Evolutionary conservation across 2,888 invertebrate genomes (phyloP), one percentile per base, ranked within the genome.

Genomic region (Aphidius colemani): DNA sequence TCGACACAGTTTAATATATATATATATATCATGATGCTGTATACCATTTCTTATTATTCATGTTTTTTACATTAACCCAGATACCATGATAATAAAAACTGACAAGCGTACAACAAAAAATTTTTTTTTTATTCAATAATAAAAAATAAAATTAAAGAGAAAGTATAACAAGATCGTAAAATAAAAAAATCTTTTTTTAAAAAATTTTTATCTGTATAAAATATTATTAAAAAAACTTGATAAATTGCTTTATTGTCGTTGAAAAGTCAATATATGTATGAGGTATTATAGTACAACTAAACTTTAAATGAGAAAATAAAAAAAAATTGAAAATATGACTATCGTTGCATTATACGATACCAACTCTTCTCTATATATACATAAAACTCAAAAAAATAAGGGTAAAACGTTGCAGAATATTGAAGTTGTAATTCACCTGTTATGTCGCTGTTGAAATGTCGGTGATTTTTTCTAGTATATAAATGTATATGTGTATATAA

Each of bases 351-450:
- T 46, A 57, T 46, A 46, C 8, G 30, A 30, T 39, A n/a, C 10
- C 9, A 48, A 30, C 45, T 46, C 11, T 39, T 8, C 30, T 30
- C n/a, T n/a, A n/a, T n/a, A 40, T 57, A 46, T 57, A 46, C 57
- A 46, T 57, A 57, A 46, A 30, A 45, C 57, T 10, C 10, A 30
- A 30, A 45, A 57, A 46, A 46, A 55, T 41, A 44, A 55, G 55
- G 11, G 18, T 46, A 57, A 46, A 57, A 8, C n/a, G 30, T 43
- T 1, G 40, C 57, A 55, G 11, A 66, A 67, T 66, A 70, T 70
- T 67, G 68, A 65, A 68, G 68, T 69, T 68, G 69, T 70, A 69
- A 70, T 67, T 70, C 51, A 43, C 65, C 67, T 66, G 68, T 70
- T 67, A 68, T 67, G 61, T 64, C 63, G 43, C 49, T 7, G 40